Evolutionary conservation across 1,140 invertebrate species (phyloP).

Genomic region (Antheraea mylitta): DNA sequence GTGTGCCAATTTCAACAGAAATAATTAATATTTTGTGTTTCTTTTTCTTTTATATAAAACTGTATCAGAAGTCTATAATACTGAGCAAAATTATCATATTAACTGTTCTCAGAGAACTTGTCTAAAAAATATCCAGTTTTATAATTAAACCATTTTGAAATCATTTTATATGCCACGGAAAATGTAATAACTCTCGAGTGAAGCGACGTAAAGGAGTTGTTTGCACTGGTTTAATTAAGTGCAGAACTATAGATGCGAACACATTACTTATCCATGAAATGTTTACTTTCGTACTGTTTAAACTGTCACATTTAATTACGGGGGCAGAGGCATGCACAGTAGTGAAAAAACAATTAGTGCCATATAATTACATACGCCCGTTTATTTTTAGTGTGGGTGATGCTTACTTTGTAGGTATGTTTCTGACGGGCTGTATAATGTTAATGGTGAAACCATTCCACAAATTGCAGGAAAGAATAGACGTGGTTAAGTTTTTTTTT

Average conservation of each 20-base stretch:
- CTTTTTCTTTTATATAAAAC: neutral
- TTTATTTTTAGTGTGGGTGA: constrained; percentile 17
- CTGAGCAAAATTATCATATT: no score
- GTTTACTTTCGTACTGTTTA: constrained; percentile 17
- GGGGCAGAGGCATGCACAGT: neutral
- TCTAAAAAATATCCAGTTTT: neutral
- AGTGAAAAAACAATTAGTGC: constrained; percentile 12
- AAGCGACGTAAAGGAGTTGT: constrained; percentile 17
- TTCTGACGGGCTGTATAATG: constrained; percentile 22
- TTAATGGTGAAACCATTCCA: constrained; percentile 18
- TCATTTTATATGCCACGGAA: neutral
- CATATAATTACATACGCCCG: constrained; percentile 18
- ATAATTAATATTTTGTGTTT: neutral
- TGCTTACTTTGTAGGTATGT: constrained; percentile 13
- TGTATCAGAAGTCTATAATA: no score
- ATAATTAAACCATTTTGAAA: constrained; percentile 12
- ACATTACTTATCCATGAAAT: constrained; percentile 7
- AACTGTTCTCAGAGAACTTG: neutral
- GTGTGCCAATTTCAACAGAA: neutral
- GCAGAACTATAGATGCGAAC: constrained; percentile 11
- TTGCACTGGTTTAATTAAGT: constrained; percentile 29
- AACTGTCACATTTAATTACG: constrained; percentile 12
- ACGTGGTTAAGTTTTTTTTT: neutral
- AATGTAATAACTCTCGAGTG: constrained; percentile 13
- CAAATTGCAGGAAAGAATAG: neutral